Evolutionary conservation across 23 tunicate genomes (phyloP).

Genomic region (Halocynthia aurantium): DNA sequence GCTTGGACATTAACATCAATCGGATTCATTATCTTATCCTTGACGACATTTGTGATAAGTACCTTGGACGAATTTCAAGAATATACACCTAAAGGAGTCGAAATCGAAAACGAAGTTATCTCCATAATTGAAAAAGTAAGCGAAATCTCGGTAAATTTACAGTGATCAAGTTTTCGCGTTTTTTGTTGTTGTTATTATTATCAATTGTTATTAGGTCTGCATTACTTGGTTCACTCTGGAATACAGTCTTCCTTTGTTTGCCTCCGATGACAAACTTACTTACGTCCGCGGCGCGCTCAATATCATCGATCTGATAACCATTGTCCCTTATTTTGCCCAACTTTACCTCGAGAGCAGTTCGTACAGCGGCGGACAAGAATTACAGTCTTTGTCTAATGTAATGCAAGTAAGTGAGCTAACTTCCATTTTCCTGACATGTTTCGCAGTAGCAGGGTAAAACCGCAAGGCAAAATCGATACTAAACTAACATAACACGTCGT

Average conservation of each 20-base stretch:
- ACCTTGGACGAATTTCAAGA: conserved; percentile 27
- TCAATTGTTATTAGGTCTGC: conserved; percentile 22
- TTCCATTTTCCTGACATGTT: no score
- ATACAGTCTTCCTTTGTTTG: conserved; percentile 22
- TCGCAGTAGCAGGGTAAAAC: no score
- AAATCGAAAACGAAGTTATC: conserved; percentile 30
- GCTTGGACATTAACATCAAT: conserved; percentile 46
- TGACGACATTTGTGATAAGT: conserved; percentile 32
- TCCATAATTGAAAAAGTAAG: conserved; percentile 32
- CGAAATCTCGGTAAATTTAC: not conserved
- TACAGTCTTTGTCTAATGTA: conserved; percentile 29
- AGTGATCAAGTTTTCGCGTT: not conserved
- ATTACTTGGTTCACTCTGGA: conserved; percentile 58
- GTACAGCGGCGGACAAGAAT: no score
- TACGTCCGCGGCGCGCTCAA: conserved; percentile 32
- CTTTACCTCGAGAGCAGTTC: not conserved
- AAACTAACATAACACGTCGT: no score
- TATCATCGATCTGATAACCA: conserved; percentile 42
- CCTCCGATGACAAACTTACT: conserved; percentile 12
- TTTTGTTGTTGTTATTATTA: no score
- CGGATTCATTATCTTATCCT: conserved; percentile 34
- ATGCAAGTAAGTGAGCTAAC: conserved; percentile 17
- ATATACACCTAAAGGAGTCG: conserved; percentile 18
- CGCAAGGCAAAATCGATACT: no score
- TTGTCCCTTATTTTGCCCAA: conserved; percentile 38